Evolutionary conservation across 2,113 vertebrate genomes (phyloP), one percentile per base, ranked within the genome.

Genomic region (Solea solea): DNA sequence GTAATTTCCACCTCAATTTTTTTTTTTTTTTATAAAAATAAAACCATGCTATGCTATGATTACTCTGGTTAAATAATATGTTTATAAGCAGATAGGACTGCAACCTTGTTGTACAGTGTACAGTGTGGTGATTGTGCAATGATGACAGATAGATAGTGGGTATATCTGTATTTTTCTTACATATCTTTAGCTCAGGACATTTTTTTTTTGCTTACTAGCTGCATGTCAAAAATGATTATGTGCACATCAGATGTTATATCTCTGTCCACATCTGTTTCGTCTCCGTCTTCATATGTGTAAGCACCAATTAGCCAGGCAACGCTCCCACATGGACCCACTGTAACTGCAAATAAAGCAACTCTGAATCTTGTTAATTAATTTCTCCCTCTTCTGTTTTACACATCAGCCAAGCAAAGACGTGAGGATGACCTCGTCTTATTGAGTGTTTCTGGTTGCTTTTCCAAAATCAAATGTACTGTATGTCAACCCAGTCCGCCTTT

Each of bases 331-430:
- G 52, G 64, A 61, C 3, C 34, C 25, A 44, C 15, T 44, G 10
- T 45, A 66, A 14, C 59, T 61, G 46, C 68, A 68, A 54, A 58
- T 68, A n/a, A 55, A 66, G 44, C 61, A 0, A 56, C 51, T 66
- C 21, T 16, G 13, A 56, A 34, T 46, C 28, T 52, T 9, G 13
- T 41, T 27, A 12, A 41, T 65, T 49, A 16, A 27, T 70, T 53
- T 45, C 2, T 6, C n/a, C 27, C 11, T 27, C 46, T 28, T 68
- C 9, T 40, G 7, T 57, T 39, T 46, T 44, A 52, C 21, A 46
- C 11, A 59, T 52, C 11, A 25, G 14, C 50, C n/a, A 7, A 4
- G 53, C 6, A 57, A 55, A 14, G 9, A 40, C 44, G 3, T 53
- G 10, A 39, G 0, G 10, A 14, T 71, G 46, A 63, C 61, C 56